Evolutionary conservation across 2,888 invertebrate genomes (phyloP).

Genomic region (Nephrotoma flavescens): DNA sequence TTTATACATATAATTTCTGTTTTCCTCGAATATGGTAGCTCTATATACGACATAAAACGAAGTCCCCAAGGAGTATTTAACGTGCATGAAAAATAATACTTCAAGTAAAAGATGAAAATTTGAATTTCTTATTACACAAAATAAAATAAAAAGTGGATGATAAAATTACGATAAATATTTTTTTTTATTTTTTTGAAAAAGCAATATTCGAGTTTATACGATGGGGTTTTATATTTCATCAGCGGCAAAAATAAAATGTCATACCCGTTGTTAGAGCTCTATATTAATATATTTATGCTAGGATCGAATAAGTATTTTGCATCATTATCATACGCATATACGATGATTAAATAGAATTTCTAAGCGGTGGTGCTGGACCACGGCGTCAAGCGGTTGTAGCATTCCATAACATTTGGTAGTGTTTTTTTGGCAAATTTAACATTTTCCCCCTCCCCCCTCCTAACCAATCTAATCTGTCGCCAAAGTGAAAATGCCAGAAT

Average conservation of each 20-base stretch:
- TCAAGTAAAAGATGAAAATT: background rate
- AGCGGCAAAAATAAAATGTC: background rate
- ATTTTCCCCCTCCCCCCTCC: too few relatives aligned
- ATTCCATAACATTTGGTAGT: too few relatives aligned
- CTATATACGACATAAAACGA: background rate
- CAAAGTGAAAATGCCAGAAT: too few relatives aligned
- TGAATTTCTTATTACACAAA: background rate
- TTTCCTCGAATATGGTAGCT: background rate
- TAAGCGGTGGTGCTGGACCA: too few relatives aligned
- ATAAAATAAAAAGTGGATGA: background rate
- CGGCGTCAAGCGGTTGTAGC: too few relatives aligned
- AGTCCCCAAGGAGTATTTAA: background rate
- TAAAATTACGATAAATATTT: background rate
- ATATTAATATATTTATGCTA: background rate
- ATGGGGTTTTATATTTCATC: background rate
- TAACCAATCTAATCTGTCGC: too few relatives aligned
- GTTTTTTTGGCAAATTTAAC: too few relatives aligned
- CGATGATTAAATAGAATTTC: too few relatives aligned
- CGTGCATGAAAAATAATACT: background rate
- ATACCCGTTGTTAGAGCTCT: background rate
- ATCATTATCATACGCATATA: too few relatives aligned
- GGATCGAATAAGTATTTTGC: background rate
- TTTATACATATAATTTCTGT: background rate
- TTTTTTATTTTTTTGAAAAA: background rate
- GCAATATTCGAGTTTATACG: background rate